Conservation (phyloP, 1,140 invertebrate genomes). For the Drosophila carrolli region DNA sequence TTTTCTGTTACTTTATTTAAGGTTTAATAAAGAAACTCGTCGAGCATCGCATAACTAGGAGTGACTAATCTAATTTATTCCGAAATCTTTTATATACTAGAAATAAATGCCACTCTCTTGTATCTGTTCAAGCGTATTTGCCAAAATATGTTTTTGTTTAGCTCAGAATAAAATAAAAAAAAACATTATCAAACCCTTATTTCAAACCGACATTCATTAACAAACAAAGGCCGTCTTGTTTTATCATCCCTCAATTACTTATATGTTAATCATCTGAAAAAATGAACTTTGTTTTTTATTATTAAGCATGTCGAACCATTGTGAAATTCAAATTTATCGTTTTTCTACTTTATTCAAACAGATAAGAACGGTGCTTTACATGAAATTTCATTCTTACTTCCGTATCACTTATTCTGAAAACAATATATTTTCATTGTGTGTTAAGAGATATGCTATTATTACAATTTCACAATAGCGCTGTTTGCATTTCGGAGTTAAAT, state of each 20-base stretch:
- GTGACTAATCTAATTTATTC: too few relatives aligned
- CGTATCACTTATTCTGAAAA: background rate
- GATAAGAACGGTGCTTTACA: conserved; percentile 4
- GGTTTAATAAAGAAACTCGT: too few relatives aligned
- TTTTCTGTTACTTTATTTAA: too few relatives aligned
- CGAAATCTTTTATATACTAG: too few relatives aligned
- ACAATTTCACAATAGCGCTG: background rate
- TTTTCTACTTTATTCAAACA: background rate
- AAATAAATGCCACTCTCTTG: too few relatives aligned
- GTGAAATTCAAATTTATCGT: conserved; percentile 10
- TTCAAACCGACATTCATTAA: background rate
- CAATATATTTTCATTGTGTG: too few relatives aligned
- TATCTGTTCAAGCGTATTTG: too few relatives aligned
- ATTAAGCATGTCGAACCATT: conserved; percentile 1
- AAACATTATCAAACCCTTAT: too few relatives aligned
- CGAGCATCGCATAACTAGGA: too few relatives aligned
- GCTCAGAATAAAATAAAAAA: too few relatives aligned
- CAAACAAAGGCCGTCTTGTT: background rate
- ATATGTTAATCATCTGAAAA: background rate
- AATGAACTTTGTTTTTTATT: conserved; percentile 3
- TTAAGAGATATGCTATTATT: background rate
- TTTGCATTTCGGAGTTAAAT: conserved; percentile 5
- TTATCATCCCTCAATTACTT: background rate
- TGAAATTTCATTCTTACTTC: background rate
- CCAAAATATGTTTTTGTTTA: too few relatives aligned